Evolutionary conservation across 2,888 invertebrate genomes (phyloP), one percentile per base, ranked within the genome.

Genomic region (Tachina grossa): DNA sequence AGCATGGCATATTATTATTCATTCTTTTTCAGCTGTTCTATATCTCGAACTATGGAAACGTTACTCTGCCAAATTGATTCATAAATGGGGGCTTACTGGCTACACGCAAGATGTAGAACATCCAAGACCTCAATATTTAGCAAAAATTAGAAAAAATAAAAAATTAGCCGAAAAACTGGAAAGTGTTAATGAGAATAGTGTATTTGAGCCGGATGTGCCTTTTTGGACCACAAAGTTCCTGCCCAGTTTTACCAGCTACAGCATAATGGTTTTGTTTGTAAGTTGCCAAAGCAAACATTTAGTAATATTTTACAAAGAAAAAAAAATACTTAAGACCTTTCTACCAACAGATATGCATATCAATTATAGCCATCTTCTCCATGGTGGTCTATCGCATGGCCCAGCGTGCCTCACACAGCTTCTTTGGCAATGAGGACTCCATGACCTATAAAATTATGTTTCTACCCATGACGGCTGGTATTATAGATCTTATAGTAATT

Each of bases 21-120:
- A 74, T 11, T 31, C 0, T 65, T 47, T 87, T 85, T 13, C 84
- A 93, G 94, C 96, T 86, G 94, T 96, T 1, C 90, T 96, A 57
- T 97, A 97, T 92, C 93, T 97, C 89, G 97, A 97, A 92, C 93
- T 97, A 85, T 97, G 97, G 97, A 97, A 96, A 90, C 93, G 97
- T 5, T 96, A 96, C 91, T 95, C 96, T 69, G 95, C 96, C 3
- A 95, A 95, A 88, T 94, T 97, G 84, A 95, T 96, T n/a, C 97
- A 97, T 91, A 94, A 95, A 85, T 97, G 97, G 97, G 97, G 97
- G 87, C 93, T 97, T 31, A 95, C 95, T 0, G 95, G 95, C 55
- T 97, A 96, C 92, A 96, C 96, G 89, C 93, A 95, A 47, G 94
- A 94, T 87, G 94, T 96, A 83, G 96, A 97, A 91, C 96, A 96